phyloP scores from a whole-genome alignment of 1,140 invertebrate species.

The Brachystomella parvula region DNA sequence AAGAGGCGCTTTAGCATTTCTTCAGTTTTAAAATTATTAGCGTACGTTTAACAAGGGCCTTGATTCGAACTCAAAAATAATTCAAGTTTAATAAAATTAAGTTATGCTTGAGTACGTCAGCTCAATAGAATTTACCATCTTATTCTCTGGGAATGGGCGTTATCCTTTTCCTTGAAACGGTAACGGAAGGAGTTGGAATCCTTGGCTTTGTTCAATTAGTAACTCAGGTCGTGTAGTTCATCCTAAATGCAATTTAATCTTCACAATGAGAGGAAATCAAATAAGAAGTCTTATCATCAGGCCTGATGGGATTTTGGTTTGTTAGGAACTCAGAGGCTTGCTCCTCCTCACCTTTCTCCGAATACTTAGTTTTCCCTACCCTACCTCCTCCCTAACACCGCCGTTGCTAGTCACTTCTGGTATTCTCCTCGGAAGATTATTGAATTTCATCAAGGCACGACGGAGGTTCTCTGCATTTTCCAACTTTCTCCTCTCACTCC shows the following conservation, averaged over 20 bases:
- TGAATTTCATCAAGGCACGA: not conserved
- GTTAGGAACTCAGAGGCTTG: not conserved
- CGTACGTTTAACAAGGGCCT: no score
- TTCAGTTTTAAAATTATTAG: no score
- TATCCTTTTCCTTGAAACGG: no score
- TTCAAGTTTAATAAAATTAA: no score
- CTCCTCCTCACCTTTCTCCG: not conserved
- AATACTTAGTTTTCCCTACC: not conserved
- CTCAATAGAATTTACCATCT: no score
- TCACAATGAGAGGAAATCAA: constrained; percentile 6
- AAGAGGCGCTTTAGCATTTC: no score
- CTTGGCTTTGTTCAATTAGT: constrained; percentile 9
- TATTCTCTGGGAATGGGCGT: no score
- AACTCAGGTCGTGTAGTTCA: not conserved
- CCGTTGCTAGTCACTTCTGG: constrained; percentile 4
- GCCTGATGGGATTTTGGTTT: not conserved
- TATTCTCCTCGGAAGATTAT: not conserved
- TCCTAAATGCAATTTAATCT: constrained; percentile 12
- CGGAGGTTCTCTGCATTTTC: not conserved
- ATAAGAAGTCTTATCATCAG: constrained; percentile 1
- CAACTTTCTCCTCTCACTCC: not conserved
- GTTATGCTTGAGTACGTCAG: no score
- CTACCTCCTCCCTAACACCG: not conserved
- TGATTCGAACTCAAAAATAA: no score
- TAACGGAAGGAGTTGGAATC: no score